These are phyloP conservation scores for Phenganax subtilis DNA, from an alignment of 92 coral and sea anemone species.

Conservation along the genomic window DNA sequence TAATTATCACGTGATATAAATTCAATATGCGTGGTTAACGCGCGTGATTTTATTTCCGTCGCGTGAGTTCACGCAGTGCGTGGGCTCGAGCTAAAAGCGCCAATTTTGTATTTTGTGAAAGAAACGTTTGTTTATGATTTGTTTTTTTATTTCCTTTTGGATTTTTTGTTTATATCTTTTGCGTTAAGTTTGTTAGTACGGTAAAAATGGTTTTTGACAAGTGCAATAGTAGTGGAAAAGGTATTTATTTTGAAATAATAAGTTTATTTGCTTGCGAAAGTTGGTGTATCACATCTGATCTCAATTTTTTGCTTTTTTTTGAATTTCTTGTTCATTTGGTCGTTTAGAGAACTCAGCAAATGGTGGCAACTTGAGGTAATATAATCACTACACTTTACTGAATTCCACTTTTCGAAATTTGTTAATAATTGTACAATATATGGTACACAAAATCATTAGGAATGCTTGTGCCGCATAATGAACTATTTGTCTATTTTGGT, in stretches of 20 bases:
- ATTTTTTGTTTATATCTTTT: not conserved
- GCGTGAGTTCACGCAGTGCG: slow-evolving; percentile 17
- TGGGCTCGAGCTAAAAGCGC: slow-evolving; percentile 12
- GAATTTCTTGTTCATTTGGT: not conserved
- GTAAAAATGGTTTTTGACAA: slow-evolving; percentile 20
- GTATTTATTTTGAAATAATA: not conserved
- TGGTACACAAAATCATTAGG: too few species aligned
- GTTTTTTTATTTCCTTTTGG: not conserved
- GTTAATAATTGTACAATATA: too few species aligned
- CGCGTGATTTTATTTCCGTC: not conserved
- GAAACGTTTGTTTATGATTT: not conserved
- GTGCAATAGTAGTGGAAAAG: slow-evolving; percentile 27
- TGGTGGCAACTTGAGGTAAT: slow-evolving; percentile 25
- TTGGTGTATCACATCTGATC: not conserved
- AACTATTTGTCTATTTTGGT: too few species aligned
- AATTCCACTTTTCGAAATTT: too few species aligned
- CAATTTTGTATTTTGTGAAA: slow-evolving; percentile 28
- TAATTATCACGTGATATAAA: not conserved
- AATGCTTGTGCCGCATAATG: too few species aligned
- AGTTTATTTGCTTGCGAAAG: not conserved
- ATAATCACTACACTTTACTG: not conserved
- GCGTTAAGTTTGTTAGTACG: not conserved
- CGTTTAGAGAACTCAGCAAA: slow-evolving; percentile 1
- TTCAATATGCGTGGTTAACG: not conserved
- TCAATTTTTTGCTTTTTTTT: not conserved